Conservation (phyloP, 2,797 vertebrate species). For the Hoplostethus atlanticus region DNA sequence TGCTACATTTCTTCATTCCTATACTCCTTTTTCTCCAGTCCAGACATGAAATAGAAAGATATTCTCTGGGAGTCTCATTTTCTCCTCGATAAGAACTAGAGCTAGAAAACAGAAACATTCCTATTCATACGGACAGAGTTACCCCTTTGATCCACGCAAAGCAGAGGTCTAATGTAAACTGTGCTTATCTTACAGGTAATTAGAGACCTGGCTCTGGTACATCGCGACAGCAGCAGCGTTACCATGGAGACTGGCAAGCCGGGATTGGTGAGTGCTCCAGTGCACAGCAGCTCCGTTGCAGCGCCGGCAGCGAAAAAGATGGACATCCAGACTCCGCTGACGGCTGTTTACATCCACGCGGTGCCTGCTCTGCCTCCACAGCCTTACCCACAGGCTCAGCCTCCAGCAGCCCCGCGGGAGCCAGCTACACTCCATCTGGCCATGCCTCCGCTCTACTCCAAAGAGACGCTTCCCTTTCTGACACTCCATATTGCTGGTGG, state of each 20-base stretch:
- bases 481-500: conserved; percentile 89
- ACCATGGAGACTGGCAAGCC: conserved; percentile 89
- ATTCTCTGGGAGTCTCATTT: conserved; percentile 6
- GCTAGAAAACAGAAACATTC: conserved; percentile 27
- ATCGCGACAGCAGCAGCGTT: conserved; percentile 84
- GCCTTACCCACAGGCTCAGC: conserved; percentile 73
- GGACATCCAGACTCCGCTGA: conserved; percentile 81
- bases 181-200: conserved; percentile 86
- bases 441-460: conserved; percentile 80
- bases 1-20: conserved; percentile 9
- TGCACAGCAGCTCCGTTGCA: conserved; percentile 72
- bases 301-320: conserved; percentile 80
- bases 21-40: conserved; percentile 20
- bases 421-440: conserved; percentile 67
- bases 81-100: conserved; percentile 18
- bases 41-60: conserved; percentile 5
- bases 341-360: conserved; percentile 89
- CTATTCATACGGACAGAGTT: conserved; percentile 38
- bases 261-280: conserved; percentile 76
- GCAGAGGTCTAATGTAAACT: conserved; percentile 74
- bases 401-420: conserved; percentile 73
- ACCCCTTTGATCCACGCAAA: conserved; percentile 52
- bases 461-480: conserved; percentile 85
- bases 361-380: conserved; percentile 83
- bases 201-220: conserved; percentile 75